phyloP scores from a whole-genome alignment of 1,140 invertebrate species.

The Rhagoletis pomonella region DNA sequence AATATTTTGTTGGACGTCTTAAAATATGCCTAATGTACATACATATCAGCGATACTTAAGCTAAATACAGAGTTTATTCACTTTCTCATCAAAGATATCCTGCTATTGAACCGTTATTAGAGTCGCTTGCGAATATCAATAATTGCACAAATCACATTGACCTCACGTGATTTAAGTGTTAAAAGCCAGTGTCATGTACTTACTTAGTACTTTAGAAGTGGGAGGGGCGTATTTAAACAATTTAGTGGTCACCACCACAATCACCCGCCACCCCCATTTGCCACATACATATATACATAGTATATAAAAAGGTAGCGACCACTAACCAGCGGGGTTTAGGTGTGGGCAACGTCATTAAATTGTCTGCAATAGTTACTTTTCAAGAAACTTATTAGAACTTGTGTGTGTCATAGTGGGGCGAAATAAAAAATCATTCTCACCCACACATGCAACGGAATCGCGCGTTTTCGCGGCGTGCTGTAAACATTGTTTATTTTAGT shows the following conservation, averaged over 20 bases:
- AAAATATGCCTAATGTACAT: too few species aligned
- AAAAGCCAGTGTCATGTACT: not conserved
- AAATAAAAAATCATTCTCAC: not conserved
- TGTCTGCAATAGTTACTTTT: too few species aligned
- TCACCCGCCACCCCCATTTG: not conserved
- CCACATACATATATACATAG: not conserved
- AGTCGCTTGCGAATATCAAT: not conserved
- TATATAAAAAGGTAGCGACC: not conserved
- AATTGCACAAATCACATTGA: constrained; percentile 28
- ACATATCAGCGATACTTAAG: too few species aligned
- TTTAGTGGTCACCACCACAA: constrained; percentile 13
- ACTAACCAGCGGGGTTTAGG: not conserved
- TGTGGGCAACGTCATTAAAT: not conserved
- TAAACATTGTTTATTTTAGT: not conserved
- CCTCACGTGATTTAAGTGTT: constrained; percentile 12
- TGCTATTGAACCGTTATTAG: too few species aligned
- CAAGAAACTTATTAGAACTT: not conserved
- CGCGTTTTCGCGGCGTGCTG: not conserved
- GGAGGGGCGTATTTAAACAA: not conserved
- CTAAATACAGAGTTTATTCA: not conserved
- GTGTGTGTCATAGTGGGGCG: not conserved
- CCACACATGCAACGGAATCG: not conserved
- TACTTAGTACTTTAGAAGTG: not conserved
- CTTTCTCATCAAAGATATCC: not conserved
- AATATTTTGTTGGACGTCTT: too few species aligned